A percentile compares a stretch with the other conserved stretches of the same genome.
Evolutionary conservation across 53 echinoderm and acorn worm species (phyloP).

Genomic region (Mesocentrotus franciscanus): DNA sequence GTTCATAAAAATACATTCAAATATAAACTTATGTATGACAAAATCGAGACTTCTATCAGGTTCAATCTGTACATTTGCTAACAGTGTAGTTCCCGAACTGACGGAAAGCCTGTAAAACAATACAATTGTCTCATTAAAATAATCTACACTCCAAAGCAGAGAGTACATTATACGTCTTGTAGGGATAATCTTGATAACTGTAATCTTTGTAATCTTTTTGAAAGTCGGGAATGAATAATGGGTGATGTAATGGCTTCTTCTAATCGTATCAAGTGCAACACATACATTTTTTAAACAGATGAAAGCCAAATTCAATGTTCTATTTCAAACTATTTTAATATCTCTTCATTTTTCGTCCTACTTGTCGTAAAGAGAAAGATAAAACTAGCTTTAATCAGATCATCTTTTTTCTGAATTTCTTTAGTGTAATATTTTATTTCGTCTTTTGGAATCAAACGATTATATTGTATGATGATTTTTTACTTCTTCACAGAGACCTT

Average conservation of each 20-base stretch:
- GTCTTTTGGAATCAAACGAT: not conserved
- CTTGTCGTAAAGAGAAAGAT: not conserved
- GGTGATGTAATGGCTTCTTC: no score
- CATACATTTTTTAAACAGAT: no score
- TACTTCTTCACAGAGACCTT: not conserved
- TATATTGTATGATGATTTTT: not conserved
- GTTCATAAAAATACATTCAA: not conserved
- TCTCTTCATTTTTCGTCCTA: not conserved
- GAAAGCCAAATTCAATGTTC: not conserved
- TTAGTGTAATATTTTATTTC: no score
- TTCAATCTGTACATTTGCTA: not conserved
- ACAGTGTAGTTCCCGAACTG: no score
- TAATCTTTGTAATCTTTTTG: no score
- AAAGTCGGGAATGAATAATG: no score
- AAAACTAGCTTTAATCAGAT: not conserved
- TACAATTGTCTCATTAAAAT: no score
- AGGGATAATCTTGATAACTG: not conserved
- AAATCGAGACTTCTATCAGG: no score
- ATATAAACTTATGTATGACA: not conserved
- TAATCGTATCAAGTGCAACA: no score
- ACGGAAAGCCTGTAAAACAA: no score
- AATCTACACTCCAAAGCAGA: not conserved
- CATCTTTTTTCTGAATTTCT: not conserved
- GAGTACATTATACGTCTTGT: not conserved
- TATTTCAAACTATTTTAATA: not conserved